Conservation (phyloP, 1,140 invertebrate genomes). For the Diorhabda elongata region DNA sequence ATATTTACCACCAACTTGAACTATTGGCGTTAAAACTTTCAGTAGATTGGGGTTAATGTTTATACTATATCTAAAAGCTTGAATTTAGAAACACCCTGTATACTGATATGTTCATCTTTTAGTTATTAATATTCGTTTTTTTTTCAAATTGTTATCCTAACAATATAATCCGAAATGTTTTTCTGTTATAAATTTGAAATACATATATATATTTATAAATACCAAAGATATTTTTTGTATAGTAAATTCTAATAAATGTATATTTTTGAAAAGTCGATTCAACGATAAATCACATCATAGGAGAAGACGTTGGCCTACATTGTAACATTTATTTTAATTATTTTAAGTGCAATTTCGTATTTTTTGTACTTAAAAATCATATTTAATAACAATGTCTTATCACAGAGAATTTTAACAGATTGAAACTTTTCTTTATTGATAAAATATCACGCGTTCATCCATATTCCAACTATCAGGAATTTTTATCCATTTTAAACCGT, state of each 20-base stretch:
- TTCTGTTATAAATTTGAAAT: slow-evolving; percentile 41
- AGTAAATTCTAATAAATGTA: slow-evolving; percentile 39
- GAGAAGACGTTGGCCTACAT: slow-evolving; percentile 24
- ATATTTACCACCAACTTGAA: too few relatives aligned
- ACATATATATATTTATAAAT: slow-evolving; percentile 23
- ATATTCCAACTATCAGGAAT: too few relatives aligned
- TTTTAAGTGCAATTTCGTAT: slow-evolving; percentile 26
- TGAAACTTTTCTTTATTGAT: too few relatives aligned
- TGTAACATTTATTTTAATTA: slow-evolving; percentile 21
- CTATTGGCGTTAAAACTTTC: too few relatives aligned
- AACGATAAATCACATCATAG: slow-evolving; percentile 29
- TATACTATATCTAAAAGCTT: neutral
- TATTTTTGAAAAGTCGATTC: slow-evolving; percentile 41
- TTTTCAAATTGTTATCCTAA: slow-evolving; percentile 33
- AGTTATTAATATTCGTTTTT: slow-evolving; percentile 17
- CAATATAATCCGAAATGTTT: slow-evolving; percentile 28
- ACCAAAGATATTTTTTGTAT: slow-evolving; percentile 47
- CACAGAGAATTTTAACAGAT: too few relatives aligned
- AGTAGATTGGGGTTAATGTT: too few relatives aligned
- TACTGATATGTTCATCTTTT: slow-evolving; percentile 17
- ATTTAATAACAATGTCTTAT: too few relatives aligned
- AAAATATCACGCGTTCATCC: too few relatives aligned
- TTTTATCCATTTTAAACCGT: too few relatives aligned
- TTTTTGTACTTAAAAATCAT: slow-evolving; percentile 25
- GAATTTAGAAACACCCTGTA: slow-evolving; percentile 20